Percentiles rank a stretch among this genome's conserved stretches.
Conservation (phyloP, 1,140 invertebrate genomes). For the Drosophila ironensis region DNA sequence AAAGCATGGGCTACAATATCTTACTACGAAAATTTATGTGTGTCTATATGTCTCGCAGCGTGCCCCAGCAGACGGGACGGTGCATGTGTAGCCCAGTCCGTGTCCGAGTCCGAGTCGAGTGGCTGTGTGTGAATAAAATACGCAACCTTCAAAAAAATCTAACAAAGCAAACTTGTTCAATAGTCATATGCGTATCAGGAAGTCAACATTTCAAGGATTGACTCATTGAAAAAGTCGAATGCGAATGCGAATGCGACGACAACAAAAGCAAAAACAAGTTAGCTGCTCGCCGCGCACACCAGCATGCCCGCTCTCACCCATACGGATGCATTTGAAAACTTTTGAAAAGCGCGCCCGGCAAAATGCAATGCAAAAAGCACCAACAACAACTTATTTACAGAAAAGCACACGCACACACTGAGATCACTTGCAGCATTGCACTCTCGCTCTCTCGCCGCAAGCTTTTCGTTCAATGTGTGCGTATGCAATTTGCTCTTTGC, state of each 20-base stretch:
- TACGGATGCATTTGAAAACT: constrained; percentile 47
- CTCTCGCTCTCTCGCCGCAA: neutral
- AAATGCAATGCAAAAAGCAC: constrained; percentile 66
- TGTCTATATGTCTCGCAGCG: constrained; percentile 43
- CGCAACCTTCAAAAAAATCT: constrained; percentile 81
- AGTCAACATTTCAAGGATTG: constrained; percentile 82
- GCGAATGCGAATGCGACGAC: constrained; percentile 48
- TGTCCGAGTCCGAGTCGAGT: no score
- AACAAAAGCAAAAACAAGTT: constrained; percentile 78
- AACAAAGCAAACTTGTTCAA: constrained; percentile 82
- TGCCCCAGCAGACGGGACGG: constrained; percentile 36
- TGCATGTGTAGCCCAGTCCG: no score
- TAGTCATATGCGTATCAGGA: constrained; percentile 82
- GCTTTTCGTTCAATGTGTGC: constrained; percentile 27
- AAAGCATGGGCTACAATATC: constrained; percentile 55
- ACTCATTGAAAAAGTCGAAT: constrained; percentile 82
- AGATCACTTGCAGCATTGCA: constrained; percentile 72
- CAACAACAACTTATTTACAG: constrained; percentile 49
- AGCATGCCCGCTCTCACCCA: neutral
- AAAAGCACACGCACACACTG: constrained; percentile 52
- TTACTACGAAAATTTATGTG: constrained; percentile 50
- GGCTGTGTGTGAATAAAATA: constrained; percentile 62
- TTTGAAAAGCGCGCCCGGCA: constrained; percentile 74
- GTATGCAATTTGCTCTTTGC: constrained; percentile 2
- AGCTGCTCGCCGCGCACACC: constrained; percentile 39